These are phyloP conservation scores for Micrasema longulum DNA, from an alignment of 1,140 invertebrate species.

Conservation along the genomic window DNA sequence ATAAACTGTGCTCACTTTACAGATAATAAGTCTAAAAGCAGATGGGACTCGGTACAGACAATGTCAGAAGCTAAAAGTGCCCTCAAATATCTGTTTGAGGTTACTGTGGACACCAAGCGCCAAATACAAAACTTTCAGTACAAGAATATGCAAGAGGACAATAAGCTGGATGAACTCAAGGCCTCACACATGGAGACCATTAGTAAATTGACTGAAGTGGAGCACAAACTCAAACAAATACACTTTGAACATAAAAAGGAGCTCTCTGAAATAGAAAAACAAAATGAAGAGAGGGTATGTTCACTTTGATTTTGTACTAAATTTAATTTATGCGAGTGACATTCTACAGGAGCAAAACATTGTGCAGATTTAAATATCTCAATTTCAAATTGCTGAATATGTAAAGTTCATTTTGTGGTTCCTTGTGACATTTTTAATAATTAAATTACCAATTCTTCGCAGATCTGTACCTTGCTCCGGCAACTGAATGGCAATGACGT, in stretches of 20 bases:
- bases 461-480: slow-evolving; percentile 45
- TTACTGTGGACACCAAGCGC: slow-evolving; percentile 67
- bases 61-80: slow-evolving; percentile 76
- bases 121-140: slow-evolving; percentile 64
- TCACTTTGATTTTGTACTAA: not conserved
- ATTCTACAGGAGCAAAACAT: too few relatives aligned
- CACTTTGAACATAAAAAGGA: slow-evolving; percentile 56
- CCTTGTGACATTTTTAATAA: too few relatives aligned
- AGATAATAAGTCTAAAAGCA: slow-evolving; percentile 71
- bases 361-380: too few relatives aligned
- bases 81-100: slow-evolving; percentile 71
- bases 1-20: too few relatives aligned
- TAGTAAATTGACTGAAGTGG: slow-evolving; percentile 59
- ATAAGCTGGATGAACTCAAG: slow-evolving; percentile 67
- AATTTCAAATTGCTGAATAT: too few relatives aligned
- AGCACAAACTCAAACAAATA: slow-evolving; percentile 57
- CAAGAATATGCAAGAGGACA: slow-evolving; percentile 62
- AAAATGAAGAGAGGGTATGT: slow-evolving; percentile 66
- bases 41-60: slow-evolving; percentile 75
- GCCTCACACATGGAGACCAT: slow-evolving; percentile 63
- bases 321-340: too few relatives aligned
- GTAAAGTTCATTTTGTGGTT: too few relatives aligned
- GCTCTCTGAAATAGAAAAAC: slow-evolving; percentile 59
- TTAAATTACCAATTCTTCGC: not conserved
- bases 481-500: slow-evolving; percentile 40